Base-by-base conservation (phyloP, 2,113 vertebrate species). In the Glaucidium brasilianum region DNA sequence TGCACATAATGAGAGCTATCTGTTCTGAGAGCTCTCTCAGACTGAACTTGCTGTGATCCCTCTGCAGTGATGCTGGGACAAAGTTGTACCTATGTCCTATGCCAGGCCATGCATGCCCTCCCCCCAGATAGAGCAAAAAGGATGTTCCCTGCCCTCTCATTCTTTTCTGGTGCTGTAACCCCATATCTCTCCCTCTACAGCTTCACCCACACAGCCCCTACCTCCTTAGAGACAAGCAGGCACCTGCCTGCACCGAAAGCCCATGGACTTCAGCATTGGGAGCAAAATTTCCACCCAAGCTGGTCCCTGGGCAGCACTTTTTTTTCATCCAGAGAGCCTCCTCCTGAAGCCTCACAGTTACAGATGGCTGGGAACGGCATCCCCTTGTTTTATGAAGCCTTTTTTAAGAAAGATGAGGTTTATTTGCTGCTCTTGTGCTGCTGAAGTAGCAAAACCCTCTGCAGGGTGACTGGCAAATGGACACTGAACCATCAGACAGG, bases 101-200 rank as follows among this genome's bases (percentile, higher is more conserved):
- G 0, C 30, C 35, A 66, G 56, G 34, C 50, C 16, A 18, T 0
- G 0, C 1, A 1, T 50, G 27, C 2, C 45, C 17, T 39, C 43
- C 6, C 5, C 41, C 37, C 19, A 7, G 25, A 27, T 7, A 27
- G 41, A 41, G 47, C 30, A 27, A 47, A 78, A 79, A 34, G 6
- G 15, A 43, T 43, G 20, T 3, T 88, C 13, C n/a, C n/a, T 74
- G 19, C 12, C 26, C 29, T 84, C 29, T 35, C 19, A 30, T 21
- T 14, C 60, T 56, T 4, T 39, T 74, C 37, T 30, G 7, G 10
- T 74, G 62, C 47, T 5, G 2, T 30, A 85, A 37, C 10, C 5
- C 22, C 34, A 9, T 5, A 30, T 1, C 6, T 3, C 19, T 45
- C 18, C 22, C n/a, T 47, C 50, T 27, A 19, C 19, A 73, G 22